phyloP scores from a whole-genome alignment of 2,113 vertebrate species.

The Chaenocephalus aceratus region DNA sequence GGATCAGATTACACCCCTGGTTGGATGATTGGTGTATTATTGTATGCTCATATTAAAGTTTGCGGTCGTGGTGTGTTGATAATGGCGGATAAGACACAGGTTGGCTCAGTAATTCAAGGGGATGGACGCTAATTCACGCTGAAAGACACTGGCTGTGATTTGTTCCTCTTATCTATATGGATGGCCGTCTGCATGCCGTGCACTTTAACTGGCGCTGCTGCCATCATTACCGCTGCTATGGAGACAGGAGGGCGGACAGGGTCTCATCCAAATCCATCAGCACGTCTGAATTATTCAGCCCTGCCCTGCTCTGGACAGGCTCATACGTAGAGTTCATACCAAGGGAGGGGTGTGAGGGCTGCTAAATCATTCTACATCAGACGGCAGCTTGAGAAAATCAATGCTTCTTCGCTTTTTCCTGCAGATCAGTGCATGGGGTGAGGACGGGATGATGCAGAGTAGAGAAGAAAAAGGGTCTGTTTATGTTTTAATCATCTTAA shows the following conservation, averaged over 20 bases:
- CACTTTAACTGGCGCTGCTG: constrained; percentile 75
- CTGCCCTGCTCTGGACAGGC: constrained; percentile 60
- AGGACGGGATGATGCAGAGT: constrained; percentile 32
- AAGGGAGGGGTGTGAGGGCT: constrained; percentile 44
- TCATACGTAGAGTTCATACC: constrained; percentile 61
- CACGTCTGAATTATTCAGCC: constrained; percentile 76
- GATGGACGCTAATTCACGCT: constrained; percentile 80
- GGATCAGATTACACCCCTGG: constrained; percentile 37
- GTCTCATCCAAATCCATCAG: constrained; percentile 79
- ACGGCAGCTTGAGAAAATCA: constrained; percentile 71
- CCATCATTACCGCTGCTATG: constrained; percentile 79
- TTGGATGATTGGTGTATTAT: constrained; percentile 25
- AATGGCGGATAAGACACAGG: constrained; percentile 72
- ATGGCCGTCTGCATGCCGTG: constrained; percentile 70
- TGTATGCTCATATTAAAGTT: constrained; percentile 55
- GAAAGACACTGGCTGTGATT: constrained; percentile 77
- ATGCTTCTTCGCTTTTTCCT: constrained; percentile 35
- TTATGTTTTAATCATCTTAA: constrained; percentile 45
- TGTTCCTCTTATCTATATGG: constrained; percentile 80
- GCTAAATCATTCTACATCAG: constrained; percentile 71
- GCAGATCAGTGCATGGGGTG: constrained; percentile 42
- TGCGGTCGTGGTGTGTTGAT: constrained; percentile 54
- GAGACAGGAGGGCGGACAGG: constrained; percentile 76
- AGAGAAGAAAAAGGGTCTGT: constrained; percentile 26
- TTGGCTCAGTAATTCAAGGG: constrained; percentile 79